Base-by-base conservation (phyloP, 37 sponge, comb jelly and placozoan genomes). In the Theonella swinhoei region DNA sequence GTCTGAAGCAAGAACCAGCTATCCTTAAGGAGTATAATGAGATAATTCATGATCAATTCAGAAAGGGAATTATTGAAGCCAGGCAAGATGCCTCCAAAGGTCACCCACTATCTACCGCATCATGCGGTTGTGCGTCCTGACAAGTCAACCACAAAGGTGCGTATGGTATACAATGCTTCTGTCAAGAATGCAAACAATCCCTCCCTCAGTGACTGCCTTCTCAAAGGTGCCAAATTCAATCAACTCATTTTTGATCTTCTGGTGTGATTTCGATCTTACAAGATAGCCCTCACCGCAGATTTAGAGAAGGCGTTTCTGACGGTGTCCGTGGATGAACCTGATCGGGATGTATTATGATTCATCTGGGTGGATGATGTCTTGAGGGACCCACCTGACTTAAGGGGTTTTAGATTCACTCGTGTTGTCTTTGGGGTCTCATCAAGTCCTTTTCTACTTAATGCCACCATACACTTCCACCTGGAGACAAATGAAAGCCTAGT, bases 261-360 rank as follows among this genome's bases (percentile, higher is more conserved):
- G 26, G 42, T 82, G 20, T 66, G 89, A 36, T 85, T 88, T 81
- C 31, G 65, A 47, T 78, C 67, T 3, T 43, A 83, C 68, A 60
- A 37, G 54, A 39, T 75, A 37, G 88, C 75, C 35, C 64, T 81
- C 35, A 83, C 66, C 1, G 89, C 83, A 39, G 89, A 88, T 65
- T 23, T 88, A 7, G 83, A 88, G 40, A 82, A 83, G 74, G 89
- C 79, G 2, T 88, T 88, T 65, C 74, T 83, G 14, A 88, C 78
- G 83, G 66, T 83, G 25, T 40, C 75, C 35, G 79, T 88, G 25
- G 64, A 61, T 11, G 66, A 76, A 24, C 74, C 61, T 7, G 89
- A 88, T 39, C 43, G 78, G 0, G 83, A 82, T 62, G 64, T 88
- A 23, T 63, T 88, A 22, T 64, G 73, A 70, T 88, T 88, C 62